phyloP scores from a whole-genome alignment of 2,797 vertebrate species.

The Labroides dimidiatus region DNA sequence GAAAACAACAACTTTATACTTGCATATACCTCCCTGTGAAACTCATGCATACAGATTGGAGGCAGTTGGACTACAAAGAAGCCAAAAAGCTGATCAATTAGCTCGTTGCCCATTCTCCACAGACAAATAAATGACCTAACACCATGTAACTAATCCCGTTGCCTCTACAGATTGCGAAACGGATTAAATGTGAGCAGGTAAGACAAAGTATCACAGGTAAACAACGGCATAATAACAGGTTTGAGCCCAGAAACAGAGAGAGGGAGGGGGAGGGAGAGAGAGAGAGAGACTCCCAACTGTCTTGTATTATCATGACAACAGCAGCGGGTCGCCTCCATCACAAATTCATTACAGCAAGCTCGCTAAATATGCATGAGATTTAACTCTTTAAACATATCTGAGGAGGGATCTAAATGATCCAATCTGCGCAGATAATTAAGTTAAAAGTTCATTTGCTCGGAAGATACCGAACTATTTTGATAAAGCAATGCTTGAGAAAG shows the following conservation, averaged over 20 bases:
- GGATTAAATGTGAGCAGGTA: slow-evolving; percentile 60
- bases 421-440: neutral
- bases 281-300: slow-evolving; percentile 48
- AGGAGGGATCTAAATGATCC: neutral
- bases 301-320: slow-evolving; percentile 77
- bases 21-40: slow-evolving; percentile 1
- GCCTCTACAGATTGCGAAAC: slow-evolving; percentile 50
- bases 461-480: neutral
- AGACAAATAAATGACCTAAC: slow-evolving; percentile 37
- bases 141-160: slow-evolving; percentile 32
- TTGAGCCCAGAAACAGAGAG: neutral
- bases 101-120: neutral
- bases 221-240: slow-evolving; percentile 62
- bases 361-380: slow-evolving; percentile 61
- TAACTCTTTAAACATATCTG: slow-evolving; percentile 10
- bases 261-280: neutral
- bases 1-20: neutral
- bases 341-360: slow-evolving; percentile 52
- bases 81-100: slow-evolving; percentile 3
- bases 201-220: slow-evolving; percentile 62
- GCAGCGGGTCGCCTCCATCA: slow-evolving; percentile 53
- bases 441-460: slow-evolving; percentile 1
- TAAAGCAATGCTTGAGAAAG: neutral
- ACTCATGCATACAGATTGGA: neutral
- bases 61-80: slow-evolving; percentile 2